A percentile compares a stretch with the other conserved stretches of the same genome.
Conservation (phyloP, 2,113 vertebrate species). For the Chloebia gouldiae region DNA sequence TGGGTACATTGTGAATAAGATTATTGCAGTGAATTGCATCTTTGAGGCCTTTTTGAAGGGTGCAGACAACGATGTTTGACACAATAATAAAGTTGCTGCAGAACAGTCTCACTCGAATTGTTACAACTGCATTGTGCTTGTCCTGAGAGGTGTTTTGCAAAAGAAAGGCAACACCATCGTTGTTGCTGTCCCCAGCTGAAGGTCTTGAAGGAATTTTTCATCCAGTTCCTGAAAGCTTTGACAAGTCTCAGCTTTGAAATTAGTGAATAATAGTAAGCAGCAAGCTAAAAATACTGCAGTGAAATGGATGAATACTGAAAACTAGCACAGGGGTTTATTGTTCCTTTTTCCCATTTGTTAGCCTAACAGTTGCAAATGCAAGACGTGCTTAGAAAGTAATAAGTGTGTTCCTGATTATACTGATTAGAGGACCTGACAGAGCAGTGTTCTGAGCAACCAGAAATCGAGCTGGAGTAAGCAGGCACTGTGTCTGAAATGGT, state of each 20-base stretch:
- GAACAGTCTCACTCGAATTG: background rate
- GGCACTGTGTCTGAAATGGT: background rate
- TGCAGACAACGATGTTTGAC: background rate
- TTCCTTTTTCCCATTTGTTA: background rate
- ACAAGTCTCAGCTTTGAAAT: background rate
- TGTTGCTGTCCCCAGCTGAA: background rate
- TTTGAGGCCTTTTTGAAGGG: slow-evolving; percentile 17
- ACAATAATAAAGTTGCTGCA: background rate
- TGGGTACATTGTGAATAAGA: background rate
- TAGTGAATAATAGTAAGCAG: background rate
- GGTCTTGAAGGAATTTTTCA: slow-evolving; percentile 9
- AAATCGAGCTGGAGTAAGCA: background rate
- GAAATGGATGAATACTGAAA: background rate
- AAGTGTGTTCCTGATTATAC: background rate
- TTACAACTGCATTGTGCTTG: background rate
- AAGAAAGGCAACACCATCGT: background rate
- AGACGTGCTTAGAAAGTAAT: background rate
- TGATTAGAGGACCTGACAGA: background rate
- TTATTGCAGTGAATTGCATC: background rate
- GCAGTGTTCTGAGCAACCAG: background rate
- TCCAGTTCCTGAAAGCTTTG: slow-evolving; percentile 8
- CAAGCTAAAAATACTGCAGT: background rate
- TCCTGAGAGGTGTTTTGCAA: slow-evolving; percentile 18
- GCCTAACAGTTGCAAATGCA: background rate
- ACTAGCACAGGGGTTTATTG: background rate